phyloP scores from a whole-genome alignment of 2,888 invertebrate species.

The Busseola fusca region DNA sequence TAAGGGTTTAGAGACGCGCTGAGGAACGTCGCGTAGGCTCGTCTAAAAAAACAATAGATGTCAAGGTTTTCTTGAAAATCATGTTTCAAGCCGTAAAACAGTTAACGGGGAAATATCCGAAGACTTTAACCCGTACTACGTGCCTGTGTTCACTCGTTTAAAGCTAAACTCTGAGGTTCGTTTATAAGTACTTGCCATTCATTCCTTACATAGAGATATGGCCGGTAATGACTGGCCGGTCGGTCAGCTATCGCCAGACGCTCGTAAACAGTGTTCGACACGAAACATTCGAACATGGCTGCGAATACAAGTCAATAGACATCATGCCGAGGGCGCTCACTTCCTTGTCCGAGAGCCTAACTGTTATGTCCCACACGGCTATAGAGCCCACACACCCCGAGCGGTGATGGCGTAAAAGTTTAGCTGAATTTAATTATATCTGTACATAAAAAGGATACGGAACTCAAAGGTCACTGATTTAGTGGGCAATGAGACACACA shows the following conservation, averaged over 20 bases:
- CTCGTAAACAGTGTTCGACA: constrained; percentile 86
- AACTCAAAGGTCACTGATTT: constrained; percentile 79
- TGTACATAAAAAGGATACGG: constrained; percentile 67
- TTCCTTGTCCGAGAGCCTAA: constrained; percentile 79
- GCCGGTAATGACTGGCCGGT: constrained; percentile 83
- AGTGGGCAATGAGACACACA: constrained; percentile 71
- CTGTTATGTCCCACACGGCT: constrained; percentile 66
- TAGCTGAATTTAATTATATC: constrained; percentile 69
- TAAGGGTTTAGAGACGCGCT: constrained; percentile 20
- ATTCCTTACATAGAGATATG: constrained; percentile 86
- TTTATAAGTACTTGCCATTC: constrained; percentile 85
- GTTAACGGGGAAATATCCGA: constrained; percentile 76
- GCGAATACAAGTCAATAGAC: constrained; percentile 84
- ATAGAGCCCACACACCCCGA: constrained; percentile 61
- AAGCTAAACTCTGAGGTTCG: constrained; percentile 78
- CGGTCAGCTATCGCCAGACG: constrained; percentile 83
- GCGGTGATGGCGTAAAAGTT: constrained; percentile 63
- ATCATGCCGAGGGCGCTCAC: constrained; percentile 76
- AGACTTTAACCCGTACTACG: constrained; percentile 77
- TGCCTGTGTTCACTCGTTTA: constrained; percentile 80
- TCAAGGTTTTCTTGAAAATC: constrained; percentile 68
- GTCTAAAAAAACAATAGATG: constrained; percentile 54
- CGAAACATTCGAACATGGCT: constrained; percentile 83
- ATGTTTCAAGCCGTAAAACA: constrained; percentile 75
- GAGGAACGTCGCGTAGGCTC: constrained; percentile 28